Percentiles rank a stretch among this genome's conserved stretches.
Evolutionary conservation across 1,140 invertebrate genomes (phyloP).

Genomic region (Bactericera cockerelli): DNA sequence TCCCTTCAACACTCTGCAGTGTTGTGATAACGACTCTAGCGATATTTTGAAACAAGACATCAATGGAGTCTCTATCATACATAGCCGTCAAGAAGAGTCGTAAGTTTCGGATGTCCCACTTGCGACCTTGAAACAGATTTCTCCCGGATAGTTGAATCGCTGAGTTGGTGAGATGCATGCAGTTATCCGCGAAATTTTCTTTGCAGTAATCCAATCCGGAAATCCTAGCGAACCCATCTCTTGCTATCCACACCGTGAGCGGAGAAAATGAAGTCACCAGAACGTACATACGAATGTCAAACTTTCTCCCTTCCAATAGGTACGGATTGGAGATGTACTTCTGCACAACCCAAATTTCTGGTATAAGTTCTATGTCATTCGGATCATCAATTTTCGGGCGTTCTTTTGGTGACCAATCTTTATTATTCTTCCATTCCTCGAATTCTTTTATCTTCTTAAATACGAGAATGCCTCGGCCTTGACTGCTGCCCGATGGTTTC

Average conservation of each 20-base stretch:
- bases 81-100: slow-evolving; percentile 28
- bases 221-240: slow-evolving; percentile 42
- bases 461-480: slow-evolving; percentile 39
- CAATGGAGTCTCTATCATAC: slow-evolving; percentile 29
- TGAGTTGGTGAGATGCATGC: slow-evolving; percentile 42
- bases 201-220: slow-evolving; percentile 41
- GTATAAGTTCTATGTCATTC: slow-evolving; percentile 10
- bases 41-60: slow-evolving; percentile 38
- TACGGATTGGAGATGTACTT: slow-evolving; percentile 45
- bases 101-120: slow-evolving; percentile 31
- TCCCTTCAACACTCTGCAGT: slow-evolving; percentile 33
- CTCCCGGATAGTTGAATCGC: slow-evolving; percentile 34
- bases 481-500: slow-evolving; percentile 37
- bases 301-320: slow-evolving; percentile 44
- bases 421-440: slow-evolving; percentile 25
- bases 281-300: slow-evolving; percentile 43
- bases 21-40: slow-evolving; percentile 38
- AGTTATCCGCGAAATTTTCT: slow-evolving; percentile 30
- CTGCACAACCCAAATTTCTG: slow-evolving; percentile 32
- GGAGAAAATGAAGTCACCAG: slow-evolving; percentile 43
- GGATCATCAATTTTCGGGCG: slow-evolving; percentile 10
- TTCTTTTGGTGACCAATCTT: slow-evolving; percentile 13
- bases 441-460: slow-evolving; percentile 36
- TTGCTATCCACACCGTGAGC: slow-evolving; percentile 44
- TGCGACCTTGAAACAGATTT: slow-evolving; percentile 25